phyloP scores from a whole-genome alignment of 2,797 vertebrate genomes.

The Molothrus ater region DNA sequence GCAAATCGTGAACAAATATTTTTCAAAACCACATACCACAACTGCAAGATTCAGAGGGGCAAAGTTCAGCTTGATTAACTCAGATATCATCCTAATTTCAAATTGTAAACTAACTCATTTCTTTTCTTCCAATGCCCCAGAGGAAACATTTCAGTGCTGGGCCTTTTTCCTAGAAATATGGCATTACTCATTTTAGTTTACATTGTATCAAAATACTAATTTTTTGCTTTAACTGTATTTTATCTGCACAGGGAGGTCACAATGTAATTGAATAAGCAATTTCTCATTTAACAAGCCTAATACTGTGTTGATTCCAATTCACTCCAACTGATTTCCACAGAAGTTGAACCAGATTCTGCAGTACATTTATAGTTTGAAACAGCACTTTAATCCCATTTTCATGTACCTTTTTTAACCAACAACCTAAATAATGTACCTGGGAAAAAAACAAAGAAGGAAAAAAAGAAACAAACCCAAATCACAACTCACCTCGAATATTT shows the following conservation, averaged over 20 bases:
- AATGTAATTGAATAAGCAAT: not conserved
- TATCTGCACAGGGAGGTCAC: not conserved
- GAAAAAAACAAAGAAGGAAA: accelerated
- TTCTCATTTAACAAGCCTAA: not conserved
- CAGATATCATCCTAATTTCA: not conserved
- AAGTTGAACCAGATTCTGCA: not conserved
- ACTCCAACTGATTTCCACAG: not conserved
- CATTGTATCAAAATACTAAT: not conserved
- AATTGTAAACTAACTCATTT: not conserved
- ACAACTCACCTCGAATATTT: not conserved
- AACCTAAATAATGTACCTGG: not conserved
- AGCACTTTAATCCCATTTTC: not conserved
- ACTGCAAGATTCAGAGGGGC: not conserved
- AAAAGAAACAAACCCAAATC: not conserved
- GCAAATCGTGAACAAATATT: not conserved
- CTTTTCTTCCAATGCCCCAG: not conserved
- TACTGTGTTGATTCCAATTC: not conserved
- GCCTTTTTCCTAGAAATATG: not conserved
- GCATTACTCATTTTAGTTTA: not conserved
- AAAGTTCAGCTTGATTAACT: not conserved
- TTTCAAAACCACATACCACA: not conserved
- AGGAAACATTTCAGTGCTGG: not conserved
- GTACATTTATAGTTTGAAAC: not conserved
- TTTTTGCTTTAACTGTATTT: not conserved
- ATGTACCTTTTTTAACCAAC: not conserved